Evolutionary conservation across 2,113 vertebrate species (phyloP).

Genomic region (Lonchura striata): DNA sequence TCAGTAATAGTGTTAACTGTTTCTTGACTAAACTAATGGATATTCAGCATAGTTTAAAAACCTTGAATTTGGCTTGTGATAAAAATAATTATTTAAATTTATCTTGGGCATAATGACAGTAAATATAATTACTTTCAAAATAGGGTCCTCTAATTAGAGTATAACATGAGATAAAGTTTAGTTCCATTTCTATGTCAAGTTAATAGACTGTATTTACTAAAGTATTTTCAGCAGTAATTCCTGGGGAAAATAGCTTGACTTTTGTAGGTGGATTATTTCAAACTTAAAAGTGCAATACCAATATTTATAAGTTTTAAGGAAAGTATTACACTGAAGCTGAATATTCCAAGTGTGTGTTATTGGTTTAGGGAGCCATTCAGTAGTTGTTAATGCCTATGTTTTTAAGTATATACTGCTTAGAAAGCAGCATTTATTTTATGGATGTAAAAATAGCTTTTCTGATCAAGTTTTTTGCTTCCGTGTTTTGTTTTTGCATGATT

Average conservation of each 20-base stretch:
- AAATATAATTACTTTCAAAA: neutral
- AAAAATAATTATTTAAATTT: neutral
- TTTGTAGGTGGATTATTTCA: neutral
- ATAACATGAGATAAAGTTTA: neutral
- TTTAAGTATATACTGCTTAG: neutral
- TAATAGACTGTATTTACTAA: neutral
- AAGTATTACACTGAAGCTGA: neutral
- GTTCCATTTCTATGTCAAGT: neutral
- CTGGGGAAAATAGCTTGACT: neutral
- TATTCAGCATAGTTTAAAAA: neutral
- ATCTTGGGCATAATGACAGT: neutral
- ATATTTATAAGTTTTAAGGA: neutral
- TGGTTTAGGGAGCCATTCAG: neutral
- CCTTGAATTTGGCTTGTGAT: neutral
- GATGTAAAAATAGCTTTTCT: neutral
- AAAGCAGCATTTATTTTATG: neutral
- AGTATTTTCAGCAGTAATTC: neutral
- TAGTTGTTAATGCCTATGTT: neutral
- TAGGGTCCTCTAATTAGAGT: neutral
- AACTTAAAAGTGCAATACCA: neutral
- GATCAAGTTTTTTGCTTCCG: rapidly evolving
- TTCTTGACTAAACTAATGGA: neutral
- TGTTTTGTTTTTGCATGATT: neutral
- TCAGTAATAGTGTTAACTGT: neutral
- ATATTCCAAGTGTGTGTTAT: neutral